Evolutionary conservation across 2,797 vertebrate genomes (phyloP), one percentile per base, ranked within the genome.

Genomic region (Phataginus tetradactyla): DNA sequence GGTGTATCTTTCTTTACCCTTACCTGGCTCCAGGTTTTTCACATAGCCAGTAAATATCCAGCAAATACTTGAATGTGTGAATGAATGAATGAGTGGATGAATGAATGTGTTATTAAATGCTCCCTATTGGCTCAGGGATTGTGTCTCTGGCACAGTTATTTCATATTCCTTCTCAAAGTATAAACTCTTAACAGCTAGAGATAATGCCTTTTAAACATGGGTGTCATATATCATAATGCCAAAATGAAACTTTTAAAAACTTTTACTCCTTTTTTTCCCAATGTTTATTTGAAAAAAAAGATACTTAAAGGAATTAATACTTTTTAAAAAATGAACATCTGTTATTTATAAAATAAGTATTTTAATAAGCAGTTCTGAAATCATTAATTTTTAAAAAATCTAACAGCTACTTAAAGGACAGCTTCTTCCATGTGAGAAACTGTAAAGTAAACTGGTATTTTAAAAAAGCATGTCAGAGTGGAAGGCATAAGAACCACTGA

Each of bases 401-500:
- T 63, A 59, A 27, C 34, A 77, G 57, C 3, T 94, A 66, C 63
- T 80, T 78, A 90, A 64, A 87, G n/a, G 72, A 80, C 25, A 71
- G 5, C n/a, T 61, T 66, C 27, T 90, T 29, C 32, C 18, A 55
- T 92, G 39, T 87, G 25, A 51, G 25, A 95, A 77, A 86, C 45
- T 77, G 3, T 61, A 34, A 63, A 93, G 39, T 86, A 93, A 69
- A 71, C 63, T 75, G 68, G 14, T 93, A 69, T 23, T 93, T 94
- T 80, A 0, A 85, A 80, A 92, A 72, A 75, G 18, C 6, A 27
- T 86, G 32, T 88, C 53, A 75, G n/a, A 83, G 32, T 55, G 77
- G 61, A 95, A 92, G 90, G 17, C 61, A 87, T 80, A 72, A 86
- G 91, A 95, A 64, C 25, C 45, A 81, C n/a, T 74, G 11, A 83